Percentiles rank a stretch among this genome's conserved stretches.
Evolutionary conservation across 2,113 vertebrate genomes (phyloP).

Genomic region (Spermophilus dauricus): DNA sequence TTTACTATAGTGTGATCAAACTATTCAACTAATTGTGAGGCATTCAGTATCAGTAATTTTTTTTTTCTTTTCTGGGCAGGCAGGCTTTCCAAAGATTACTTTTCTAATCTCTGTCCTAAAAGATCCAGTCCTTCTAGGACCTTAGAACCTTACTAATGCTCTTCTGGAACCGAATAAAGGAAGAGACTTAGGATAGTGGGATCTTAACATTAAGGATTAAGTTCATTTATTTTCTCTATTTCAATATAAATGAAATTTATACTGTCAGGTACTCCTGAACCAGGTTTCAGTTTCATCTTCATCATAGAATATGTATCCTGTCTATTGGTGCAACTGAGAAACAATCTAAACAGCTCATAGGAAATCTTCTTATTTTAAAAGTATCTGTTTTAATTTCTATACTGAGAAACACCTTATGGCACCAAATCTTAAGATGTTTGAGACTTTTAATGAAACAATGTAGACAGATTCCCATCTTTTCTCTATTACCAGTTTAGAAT

Average conservation of each 20-base stretch:
- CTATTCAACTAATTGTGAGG: not conserved
- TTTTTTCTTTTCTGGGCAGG: not conserved
- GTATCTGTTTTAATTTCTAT: not conserved
- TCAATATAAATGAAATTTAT: too few species aligned
- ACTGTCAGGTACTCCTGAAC: not conserved
- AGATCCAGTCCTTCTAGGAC: not conserved
- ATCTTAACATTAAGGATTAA: not conserved
- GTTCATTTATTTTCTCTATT: not conserved
- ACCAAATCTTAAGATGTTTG: not conserved
- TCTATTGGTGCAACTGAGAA: not conserved
- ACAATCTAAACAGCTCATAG: not conserved
- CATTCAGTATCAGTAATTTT: not conserved
- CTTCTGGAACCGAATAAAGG: not conserved
- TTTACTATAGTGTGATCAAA: not conserved
- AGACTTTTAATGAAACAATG: not conserved
- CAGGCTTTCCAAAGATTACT: not conserved
- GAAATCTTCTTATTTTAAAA: not conserved
- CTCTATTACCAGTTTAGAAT: not conserved
- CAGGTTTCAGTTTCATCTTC: not conserved
- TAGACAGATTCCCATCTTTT: not conserved
- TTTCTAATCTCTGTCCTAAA: not conserved
- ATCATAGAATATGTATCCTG: not conserved
- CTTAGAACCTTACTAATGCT: not conserved
- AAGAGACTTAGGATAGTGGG: accelerated
- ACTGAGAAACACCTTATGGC: not conserved